These are phyloP conservation scores for Alethe diademata DNA, from an alignment of 2,113 vertebrate species.

Conservation along the genomic window DNA sequence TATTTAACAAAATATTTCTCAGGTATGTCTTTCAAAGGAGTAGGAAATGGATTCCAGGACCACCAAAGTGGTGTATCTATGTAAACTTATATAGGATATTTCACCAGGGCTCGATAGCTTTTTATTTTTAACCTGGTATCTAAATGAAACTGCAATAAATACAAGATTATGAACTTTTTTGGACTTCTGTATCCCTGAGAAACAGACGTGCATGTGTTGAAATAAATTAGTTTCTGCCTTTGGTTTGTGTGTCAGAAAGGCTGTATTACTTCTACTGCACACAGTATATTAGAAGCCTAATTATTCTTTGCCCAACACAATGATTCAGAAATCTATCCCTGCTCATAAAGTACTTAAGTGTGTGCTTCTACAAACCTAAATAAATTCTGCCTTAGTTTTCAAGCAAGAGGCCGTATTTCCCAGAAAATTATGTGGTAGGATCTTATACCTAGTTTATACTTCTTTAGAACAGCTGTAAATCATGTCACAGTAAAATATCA, in stretches of 20 bases:
- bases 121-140: slow-evolving; percentile 1
- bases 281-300: not conserved
- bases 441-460: not conserved
- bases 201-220: not conserved
- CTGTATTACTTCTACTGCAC: not conserved
- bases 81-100: slow-evolving; percentile 9
- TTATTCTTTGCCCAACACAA: not conserved
- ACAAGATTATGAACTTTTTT: not conserved
- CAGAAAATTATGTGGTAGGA: not conserved
- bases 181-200: not conserved
- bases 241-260: not conserved
- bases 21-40: slow-evolving; percentile 3
- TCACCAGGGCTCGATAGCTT: not conserved
- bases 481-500: not conserved
- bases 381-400: not conserved
- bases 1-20: slow-evolving; percentile 4
- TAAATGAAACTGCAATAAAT: slow-evolving; percentile 10
- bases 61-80: not conserved
- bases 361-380: not conserved
- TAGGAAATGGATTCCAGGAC: not conserved
- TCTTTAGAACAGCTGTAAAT: not conserved
- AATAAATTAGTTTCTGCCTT: not conserved
- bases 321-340: not conserved
- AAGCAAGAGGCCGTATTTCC: not conserved
- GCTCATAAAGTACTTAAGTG: not conserved